Percentiles rank a stretch among this genome's conserved stretches.
These are phyloP conservation scores for Xerus inauris DNA, from an alignment of 2,113 vertebrate species.

Conservation along the genomic window DNA sequence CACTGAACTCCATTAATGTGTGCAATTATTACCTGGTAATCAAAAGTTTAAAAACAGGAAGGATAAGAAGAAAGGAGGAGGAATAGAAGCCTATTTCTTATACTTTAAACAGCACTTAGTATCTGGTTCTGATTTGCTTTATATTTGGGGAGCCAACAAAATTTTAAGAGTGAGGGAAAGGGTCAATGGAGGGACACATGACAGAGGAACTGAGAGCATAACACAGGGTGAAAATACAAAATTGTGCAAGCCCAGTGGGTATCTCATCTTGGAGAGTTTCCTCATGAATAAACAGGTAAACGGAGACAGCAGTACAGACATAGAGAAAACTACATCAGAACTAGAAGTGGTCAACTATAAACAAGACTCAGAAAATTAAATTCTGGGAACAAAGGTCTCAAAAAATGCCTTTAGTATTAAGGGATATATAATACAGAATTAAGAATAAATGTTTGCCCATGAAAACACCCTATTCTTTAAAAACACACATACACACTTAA, in stretches of 20 bases:
- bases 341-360: neutral
- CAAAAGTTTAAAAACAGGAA: neutral
- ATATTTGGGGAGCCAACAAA: neutral
- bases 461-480: neutral
- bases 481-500: neutral
- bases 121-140: neutral
- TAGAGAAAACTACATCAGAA: neutral
- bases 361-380: neutral
- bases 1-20: too few relatives aligned
- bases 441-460: neutral
- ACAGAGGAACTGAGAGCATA: neutral
- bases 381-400: neutral
- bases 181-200: neutral
- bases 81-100: neutral
- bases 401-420: neutral
- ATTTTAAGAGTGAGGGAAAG: neutral
- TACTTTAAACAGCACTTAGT: neutral
- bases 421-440: slow-evolving; percentile 27
- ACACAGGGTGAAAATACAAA: neutral
- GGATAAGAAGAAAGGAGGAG: neutral
- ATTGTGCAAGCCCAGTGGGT: accelerated
- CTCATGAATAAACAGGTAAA: neutral
- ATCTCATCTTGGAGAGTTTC: neutral
- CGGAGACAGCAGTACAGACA: neutral
- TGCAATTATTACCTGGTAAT: neutral